Evolutionary conservation across 2,888 invertebrate genomes (phyloP), one percentile per base, ranked within the genome.

Genomic region (Hoplodrina ambigua): DNA sequence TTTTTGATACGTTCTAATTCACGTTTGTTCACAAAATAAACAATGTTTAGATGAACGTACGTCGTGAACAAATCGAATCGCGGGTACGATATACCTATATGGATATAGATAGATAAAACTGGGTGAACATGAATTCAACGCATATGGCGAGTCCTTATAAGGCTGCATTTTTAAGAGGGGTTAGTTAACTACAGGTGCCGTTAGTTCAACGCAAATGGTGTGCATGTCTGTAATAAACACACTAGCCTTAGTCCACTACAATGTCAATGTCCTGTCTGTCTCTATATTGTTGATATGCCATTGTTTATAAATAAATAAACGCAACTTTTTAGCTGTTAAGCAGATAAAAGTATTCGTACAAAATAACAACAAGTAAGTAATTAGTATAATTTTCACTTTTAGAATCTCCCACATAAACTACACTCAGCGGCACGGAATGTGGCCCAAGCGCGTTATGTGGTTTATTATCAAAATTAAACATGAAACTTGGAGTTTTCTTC

Each of bases 1-100:
- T 61, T 61, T 78, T 55, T 58, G 64, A 60, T 52, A 63, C 68
- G 62, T 65, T 75, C 68, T 71, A 66, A 61, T 69, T 64, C 72
- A 63, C 64, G 17, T 71, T 63, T 59, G 49, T 50, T 70, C 17
- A 7, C 63, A 54, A 61, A 72, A 70, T 41, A 37, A 70, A 66
- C 53, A 65, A 49, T 61, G 59, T 72, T 61, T 52, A 46, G 25
- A 55, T 33, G 19, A n/a, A 57, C 53, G 17, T 60, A 46, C 46
- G 54, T 64, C 37, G 50, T 52, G 37, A 58, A 64, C 30, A 70
- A 70, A 58, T 52, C 17, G 56, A 54, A 69, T 68, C 65, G 70
- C 33, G 52, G 46, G 59, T 62, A 53, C 20, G 15, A 17, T 17
- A n/a, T 53, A 37, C 3, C 4, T 76, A 66, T 52, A 17, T 54